Percentiles rank a stretch among this genome's conserved stretches.
phyloP scores from a whole-genome alignment of 1,140 invertebrate species.

The Aphelenchoides besseyi region DNA sequence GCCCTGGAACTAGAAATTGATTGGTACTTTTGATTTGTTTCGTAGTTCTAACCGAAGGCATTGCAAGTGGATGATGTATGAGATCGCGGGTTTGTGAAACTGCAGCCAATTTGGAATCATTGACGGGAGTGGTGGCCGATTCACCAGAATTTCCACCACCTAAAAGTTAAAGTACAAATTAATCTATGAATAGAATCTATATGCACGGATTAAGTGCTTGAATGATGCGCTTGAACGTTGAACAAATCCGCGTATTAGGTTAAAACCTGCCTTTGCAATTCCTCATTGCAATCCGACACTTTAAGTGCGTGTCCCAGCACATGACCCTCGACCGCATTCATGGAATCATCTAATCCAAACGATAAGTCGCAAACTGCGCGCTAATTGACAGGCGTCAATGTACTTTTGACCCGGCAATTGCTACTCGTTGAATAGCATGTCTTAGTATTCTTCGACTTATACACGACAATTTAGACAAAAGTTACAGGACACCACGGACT shows the following conservation, averaged over 20 bases:
- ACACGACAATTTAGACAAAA: too few species aligned
- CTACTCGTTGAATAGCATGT: too few species aligned
- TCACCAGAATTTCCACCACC: background rate
- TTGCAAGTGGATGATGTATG: background rate
- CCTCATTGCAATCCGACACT: background rate
- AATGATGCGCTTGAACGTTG: background rate
- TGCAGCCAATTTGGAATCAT: background rate
- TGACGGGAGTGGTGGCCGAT: background rate
- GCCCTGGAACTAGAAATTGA: slow-evolving; percentile 5
- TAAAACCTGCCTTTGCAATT: background rate
- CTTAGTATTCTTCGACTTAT: too few species aligned
- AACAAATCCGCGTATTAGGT: background rate
- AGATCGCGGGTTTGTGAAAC: background rate
- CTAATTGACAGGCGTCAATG: background rate
- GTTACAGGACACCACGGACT: too few species aligned
- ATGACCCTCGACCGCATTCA: background rate
- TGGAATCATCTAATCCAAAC: background rate
- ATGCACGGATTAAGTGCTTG: background rate
- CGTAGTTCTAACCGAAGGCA: background rate
- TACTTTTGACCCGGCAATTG: background rate
- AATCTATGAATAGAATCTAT: background rate
- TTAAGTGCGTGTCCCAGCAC: background rate
- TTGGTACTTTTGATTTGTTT: too few species aligned
- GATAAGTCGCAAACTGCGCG: background rate
- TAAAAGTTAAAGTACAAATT: background rate